These are phyloP conservation scores for Propithecus coquereli DNA, from an alignment of 2,113 vertebrate genomes.

Conservation along the genomic window DNA sequence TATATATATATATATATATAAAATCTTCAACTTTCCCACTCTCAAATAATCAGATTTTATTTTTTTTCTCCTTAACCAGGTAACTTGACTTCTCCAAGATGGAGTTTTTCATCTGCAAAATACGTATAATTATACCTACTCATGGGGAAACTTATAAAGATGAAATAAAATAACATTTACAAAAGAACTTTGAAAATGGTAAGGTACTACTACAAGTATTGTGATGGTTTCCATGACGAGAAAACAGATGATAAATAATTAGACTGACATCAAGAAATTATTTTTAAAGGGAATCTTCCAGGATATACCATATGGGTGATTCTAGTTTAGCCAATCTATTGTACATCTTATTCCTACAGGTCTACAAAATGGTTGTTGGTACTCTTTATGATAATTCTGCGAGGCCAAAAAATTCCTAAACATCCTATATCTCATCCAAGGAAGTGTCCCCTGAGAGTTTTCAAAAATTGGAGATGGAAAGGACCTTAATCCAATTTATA, in stretches of 20 bases:
- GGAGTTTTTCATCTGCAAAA: constrained; percentile 27
- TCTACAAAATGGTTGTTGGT: neutral
- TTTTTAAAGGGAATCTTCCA: neutral
- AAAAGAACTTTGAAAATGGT: neutral
- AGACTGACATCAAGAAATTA: neutral
- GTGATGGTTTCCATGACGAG: neutral
- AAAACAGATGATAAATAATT: constrained; percentile 33
- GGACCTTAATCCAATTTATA: neutral
- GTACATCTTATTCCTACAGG: neutral
- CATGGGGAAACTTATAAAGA: neutral
- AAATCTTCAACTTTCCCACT: neutral
- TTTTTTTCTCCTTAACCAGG: neutral
- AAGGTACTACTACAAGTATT: neutral
- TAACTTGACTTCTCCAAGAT: constrained; percentile 24
- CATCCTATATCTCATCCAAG: neutral
- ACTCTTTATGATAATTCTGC: neutral
- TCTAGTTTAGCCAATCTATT: neutral
- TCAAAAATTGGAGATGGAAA: neutral
- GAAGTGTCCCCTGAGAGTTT: neutral
- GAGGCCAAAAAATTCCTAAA: neutral
- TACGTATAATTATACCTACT: neutral
- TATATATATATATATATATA: neutral
- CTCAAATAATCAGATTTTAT: neutral
- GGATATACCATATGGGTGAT: neutral
- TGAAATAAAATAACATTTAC: neutral